Conservation (phyloP, 2,888 invertebrate species). For the Dicranocentrus wangi region DNA sequence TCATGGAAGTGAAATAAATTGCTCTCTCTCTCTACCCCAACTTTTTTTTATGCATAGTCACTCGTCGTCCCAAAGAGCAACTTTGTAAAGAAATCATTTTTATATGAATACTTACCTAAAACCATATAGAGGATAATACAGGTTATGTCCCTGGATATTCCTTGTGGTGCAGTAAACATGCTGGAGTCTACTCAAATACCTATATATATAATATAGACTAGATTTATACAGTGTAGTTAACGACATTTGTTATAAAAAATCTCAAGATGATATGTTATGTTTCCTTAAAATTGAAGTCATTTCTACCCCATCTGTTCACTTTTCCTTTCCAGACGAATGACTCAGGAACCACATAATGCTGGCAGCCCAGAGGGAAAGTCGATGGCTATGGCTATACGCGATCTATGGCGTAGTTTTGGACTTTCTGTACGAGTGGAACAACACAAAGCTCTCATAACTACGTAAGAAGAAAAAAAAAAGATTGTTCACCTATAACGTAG, state of each 20-base stretch:
- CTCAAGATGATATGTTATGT: constrained; percentile 1
- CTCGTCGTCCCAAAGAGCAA: background rate
- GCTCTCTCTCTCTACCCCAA: background rate
- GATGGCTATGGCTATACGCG: constrained; percentile 72
- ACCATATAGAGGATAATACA: background rate
- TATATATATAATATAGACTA: background rate
- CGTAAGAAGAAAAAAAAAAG: constrained; percentile 57
- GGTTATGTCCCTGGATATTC: background rate
- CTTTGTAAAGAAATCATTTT: background rate
- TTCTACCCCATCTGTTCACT: background rate
- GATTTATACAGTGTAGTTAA: constrained; percentile 5
- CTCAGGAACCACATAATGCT: constrained; percentile 71
- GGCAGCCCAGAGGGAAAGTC: constrained; percentile 71
- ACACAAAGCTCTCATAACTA: constrained; percentile 72
- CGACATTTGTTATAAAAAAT: constrained; percentile 3
- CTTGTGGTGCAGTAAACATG: background rate
- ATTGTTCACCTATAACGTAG: background rate
- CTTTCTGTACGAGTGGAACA: constrained; percentile 72
- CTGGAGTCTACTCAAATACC: too few relatives aligned
- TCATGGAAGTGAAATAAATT: constrained; percentile 7
- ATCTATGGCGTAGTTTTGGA: constrained; percentile 73
- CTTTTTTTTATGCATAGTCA: background rate
- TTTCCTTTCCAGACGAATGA: constrained; percentile 69
- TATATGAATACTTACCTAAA: background rate
- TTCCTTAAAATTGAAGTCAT: background rate